These are phyloP conservation scores for Loxodonta africana DNA, from an alignment of 2,113 vertebrate species.

Conservation along the genomic window DNA sequence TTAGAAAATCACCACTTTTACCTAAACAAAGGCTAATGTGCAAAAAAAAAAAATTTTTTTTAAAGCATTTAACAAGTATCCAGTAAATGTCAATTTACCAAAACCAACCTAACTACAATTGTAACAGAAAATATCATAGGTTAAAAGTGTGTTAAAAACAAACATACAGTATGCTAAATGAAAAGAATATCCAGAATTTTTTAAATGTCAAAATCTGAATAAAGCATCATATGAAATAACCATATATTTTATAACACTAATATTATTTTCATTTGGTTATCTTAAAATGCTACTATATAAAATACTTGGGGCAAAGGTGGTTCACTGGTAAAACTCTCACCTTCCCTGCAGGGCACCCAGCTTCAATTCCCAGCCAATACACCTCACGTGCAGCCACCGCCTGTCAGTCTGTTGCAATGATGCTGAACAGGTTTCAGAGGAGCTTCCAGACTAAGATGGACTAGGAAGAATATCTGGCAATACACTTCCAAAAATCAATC, in stretches of 20 bases:
- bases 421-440: background rate
- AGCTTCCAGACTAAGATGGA: background rate
- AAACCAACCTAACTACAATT: background rate
- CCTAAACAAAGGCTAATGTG: background rate
- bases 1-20: conserved; percentile 38
- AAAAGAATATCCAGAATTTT: background rate
- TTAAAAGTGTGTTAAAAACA: background rate
- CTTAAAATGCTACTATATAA: background rate
- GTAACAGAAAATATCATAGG: background rate
- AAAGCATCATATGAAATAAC: background rate
- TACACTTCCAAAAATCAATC: background rate
- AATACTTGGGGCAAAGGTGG: background rate
- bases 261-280: background rate
- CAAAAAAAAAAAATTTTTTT: background rate
- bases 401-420: background rate
- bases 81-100: conserved; percentile 22
- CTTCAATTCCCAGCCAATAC: background rate
- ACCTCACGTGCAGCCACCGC: background rate
- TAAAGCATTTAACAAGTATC: conserved; percentile 25
- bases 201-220: conserved; percentile 29
- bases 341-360: background rate
- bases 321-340: background rate
- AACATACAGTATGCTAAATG: background rate
- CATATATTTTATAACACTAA: background rate
- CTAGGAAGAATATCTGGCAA: background rate